Percentiles rank a stretch among this genome's conserved stretches.
These are phyloP conservation scores for Noctilio leporinus DNA, from an alignment of 2,113 vertebrate species.

Conservation along the genomic window DNA sequence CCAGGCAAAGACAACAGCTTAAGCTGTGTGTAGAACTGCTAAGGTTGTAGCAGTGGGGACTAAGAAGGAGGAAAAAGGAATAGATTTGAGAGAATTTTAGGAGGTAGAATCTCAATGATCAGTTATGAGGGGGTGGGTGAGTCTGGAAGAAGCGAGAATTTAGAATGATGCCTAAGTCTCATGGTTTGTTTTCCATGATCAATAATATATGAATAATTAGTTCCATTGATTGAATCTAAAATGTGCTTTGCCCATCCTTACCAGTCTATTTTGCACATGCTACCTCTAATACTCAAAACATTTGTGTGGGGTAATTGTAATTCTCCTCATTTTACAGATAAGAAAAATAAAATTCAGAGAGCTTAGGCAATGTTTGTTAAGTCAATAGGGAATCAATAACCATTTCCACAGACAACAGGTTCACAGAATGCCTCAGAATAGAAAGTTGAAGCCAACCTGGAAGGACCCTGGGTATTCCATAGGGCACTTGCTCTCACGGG, in stretches of 20 bases:
- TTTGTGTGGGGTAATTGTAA: background rate
- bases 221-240: background rate
- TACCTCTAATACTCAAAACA: slow-evolving; percentile 10
- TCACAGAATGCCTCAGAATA: background rate
- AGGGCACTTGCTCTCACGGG: background rate
- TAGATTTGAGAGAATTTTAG: background rate
- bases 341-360: slow-evolving; percentile 25
- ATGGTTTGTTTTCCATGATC: background rate
- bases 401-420: background rate
- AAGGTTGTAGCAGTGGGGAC: background rate
- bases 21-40: background rate
- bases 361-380: background rate
- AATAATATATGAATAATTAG: background rate
- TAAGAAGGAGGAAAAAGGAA: background rate
- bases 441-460: background rate
- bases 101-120: background rate
- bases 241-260: background rate
- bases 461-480: background rate
- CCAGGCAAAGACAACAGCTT: background rate
- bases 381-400: background rate
- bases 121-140: background rate
- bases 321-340: slow-evolving; percentile 2
- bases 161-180: background rate
- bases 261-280: background rate
- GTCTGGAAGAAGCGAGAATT: background rate